A percentile compares a stretch with the other conserved stretches of the same genome.
phyloP scores from a whole-genome alignment of 2,797 vertebrate genomes.

The Artibeus jamaicensis region DNA sequence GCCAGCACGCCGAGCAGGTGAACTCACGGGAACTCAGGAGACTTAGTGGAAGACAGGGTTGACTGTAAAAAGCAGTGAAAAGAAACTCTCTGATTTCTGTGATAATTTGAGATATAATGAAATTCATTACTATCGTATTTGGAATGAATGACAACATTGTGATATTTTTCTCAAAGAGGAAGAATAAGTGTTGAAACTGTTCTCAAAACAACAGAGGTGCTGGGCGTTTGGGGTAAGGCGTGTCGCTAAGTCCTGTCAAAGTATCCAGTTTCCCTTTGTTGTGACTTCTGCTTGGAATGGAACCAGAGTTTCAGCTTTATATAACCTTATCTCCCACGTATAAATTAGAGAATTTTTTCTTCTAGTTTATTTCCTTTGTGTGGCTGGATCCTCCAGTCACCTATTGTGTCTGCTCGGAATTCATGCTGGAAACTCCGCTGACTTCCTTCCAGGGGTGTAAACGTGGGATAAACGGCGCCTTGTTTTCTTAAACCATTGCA shows the following conservation, averaged over 20 bases:
- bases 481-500: too few relatives aligned
- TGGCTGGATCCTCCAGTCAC: background rate
- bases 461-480: too few relatives aligned
- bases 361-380: background rate
- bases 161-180: background rate
- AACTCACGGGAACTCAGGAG: background rate
- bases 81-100: background rate
- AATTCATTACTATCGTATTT: background rate
- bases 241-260: background rate
- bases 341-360: background rate
- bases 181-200: background rate
- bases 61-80: background rate
- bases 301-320: background rate
- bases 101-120: background rate
- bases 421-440: background rate
- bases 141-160: background rate
- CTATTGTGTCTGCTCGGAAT: background rate
- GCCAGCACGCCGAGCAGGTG: background rate
- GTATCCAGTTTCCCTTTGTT: background rate
- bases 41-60: background rate
- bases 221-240: constrained; percentile 5
- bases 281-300: background rate
- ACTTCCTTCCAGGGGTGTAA: background rate
- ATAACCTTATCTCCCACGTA: background rate
- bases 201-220: background rate